Evolutionary conservation across 2,797 vertebrate species (phyloP), one percentile per base, ranked within the genome.

Genomic region (Anabacerthia variegaticeps): DNA sequence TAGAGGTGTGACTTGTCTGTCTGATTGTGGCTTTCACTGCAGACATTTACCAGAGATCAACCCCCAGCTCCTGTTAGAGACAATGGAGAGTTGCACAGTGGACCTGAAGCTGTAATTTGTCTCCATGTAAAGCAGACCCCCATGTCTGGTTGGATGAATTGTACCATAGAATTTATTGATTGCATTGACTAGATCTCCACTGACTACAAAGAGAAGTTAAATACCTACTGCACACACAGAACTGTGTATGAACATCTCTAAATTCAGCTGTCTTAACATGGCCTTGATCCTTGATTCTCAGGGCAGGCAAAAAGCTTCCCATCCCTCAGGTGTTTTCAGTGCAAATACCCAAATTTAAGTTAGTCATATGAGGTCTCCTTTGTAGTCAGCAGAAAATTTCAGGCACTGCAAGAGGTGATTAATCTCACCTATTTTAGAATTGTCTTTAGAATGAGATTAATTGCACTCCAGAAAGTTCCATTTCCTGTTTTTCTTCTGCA

Each of bases 381-480:
- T 59, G 32, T 27, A 88, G 62, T n/a, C 66, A 91, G 54, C 11
- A 14, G 26, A 51, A 91, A 61, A 39, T 93, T 92, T 62, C 41
- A 90, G 23, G 39, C 2, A 1, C 28, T 72, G 75, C 27, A 84
- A 78, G 36, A 69, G 6, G 49, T 89, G 76, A 91, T 94, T 90
- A 93, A 88, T 83, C 43, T 89, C 69, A 51, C 15, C 30, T 48
- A 77, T 65, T 95, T 94, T 51, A 46, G 72, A 91, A 72, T 46
- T 32, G 16, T 52, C 69, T 84, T 94, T 83, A 75, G 32, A 71
- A 76, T 55, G 34, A 94, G 79, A 93, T 86, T 84, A 88, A 92
- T 78, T 81, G 69, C 39, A 41, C n/a, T 84, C 58, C 34, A 84
- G 69, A 93, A 93, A 78, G 61, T 71, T 84, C 73, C 68, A 55